phyloP scores from a whole-genome alignment of 1,140 invertebrate genomes.

The Drosophila pectinifera region DNA sequence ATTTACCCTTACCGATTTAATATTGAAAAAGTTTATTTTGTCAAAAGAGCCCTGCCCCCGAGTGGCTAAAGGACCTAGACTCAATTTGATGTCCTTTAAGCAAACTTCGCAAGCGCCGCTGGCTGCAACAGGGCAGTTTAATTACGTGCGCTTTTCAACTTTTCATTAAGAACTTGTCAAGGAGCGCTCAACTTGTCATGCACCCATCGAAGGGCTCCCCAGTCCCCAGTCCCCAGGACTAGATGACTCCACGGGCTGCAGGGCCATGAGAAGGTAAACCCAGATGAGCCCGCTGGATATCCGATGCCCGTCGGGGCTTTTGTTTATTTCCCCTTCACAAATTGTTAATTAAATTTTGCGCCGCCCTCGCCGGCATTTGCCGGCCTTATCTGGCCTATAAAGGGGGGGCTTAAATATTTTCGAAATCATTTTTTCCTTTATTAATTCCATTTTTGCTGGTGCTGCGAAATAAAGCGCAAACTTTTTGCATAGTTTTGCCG shows the following conservation, averaged over 20 bases:
- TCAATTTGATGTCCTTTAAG: conserved; percentile 23
- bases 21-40: conserved; percentile 2
- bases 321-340: conserved; percentile 43
- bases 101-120: conserved; percentile 39
- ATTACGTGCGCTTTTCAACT: conserved; percentile 50
- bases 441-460: conserved; percentile 52
- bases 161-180: conserved; percentile 57
- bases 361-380: conserved; percentile 23
- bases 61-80: conserved; percentile 2
- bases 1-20: not conserved
- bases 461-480: conserved; percentile 47
- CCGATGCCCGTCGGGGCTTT: conserved; percentile 47
- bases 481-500: conserved; percentile 56
- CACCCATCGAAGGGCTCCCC: conserved; percentile 41
- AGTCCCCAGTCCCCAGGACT: conserved; percentile 11
- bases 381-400: conserved; percentile 27
- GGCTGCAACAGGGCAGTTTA: conserved; percentile 39
- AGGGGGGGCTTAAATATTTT: conserved; percentile 60
- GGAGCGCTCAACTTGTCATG: conserved; percentile 46
- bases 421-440: conserved; percentile 38
- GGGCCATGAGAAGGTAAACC: conserved; percentile 12
- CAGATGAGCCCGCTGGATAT: conserved; percentile 28
- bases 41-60: not conserved
- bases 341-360: conserved; percentile 75
- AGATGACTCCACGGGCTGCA: conserved; percentile 10